Evolutionary conservation across 2,888 invertebrate species (phyloP), one percentile per base, ranked within the genome.

Genomic region (Willowsia nigromaculata): DNA sequence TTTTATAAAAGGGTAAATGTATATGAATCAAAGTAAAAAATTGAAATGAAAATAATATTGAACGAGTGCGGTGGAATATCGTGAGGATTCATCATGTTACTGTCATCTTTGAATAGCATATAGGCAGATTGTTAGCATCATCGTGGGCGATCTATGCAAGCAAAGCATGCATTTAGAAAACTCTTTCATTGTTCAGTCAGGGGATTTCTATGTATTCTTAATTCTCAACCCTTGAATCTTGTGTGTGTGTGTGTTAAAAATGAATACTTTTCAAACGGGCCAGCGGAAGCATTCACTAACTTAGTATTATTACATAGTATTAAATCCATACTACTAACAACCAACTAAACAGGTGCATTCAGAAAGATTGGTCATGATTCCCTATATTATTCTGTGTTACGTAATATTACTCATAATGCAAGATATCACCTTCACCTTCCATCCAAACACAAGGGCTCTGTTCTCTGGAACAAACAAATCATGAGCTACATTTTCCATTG

Each of bases 111-210:
- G 27, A 13, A 80, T 68, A n/a, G n/a, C n/a, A n/a, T n/a, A 71
- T 53, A 71, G 27, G 53, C 25, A 68, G 27, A 76, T 37, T 88
- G 84, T 83, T 78, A 37, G 82, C 68, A 81, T 37, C 87, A 81
- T 88, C 88, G 88, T 88, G 88, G 88, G 88, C 84, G 88, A 88
- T 88, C 88, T 59, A 85, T 53, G 59, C 33, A 53, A 78, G 40
- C 62, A 76, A 76, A n/a, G n/a, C 33, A 22, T 30, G 53, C 13
- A 27, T 78, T 9, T 53, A 53, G 30, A 53, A 30, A 33, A n/a
- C 18, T 5, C 11, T 9, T 78, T 27, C n/a, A n/a, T n/a, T 78
- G 50, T 53, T 13, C 15, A 30, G 15, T 78, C n/a, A n/a, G n/a
- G n/a, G n/a, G n/a, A n/a, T n/a, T n/a, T n/a, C n/a, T n/a, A n/a